A percentile compares a stretch with the other conserved stretches of the same genome.
phyloP scores from a whole-genome alignment of 2,113 vertebrate genomes.

The Corythaeola cristata region DNA sequence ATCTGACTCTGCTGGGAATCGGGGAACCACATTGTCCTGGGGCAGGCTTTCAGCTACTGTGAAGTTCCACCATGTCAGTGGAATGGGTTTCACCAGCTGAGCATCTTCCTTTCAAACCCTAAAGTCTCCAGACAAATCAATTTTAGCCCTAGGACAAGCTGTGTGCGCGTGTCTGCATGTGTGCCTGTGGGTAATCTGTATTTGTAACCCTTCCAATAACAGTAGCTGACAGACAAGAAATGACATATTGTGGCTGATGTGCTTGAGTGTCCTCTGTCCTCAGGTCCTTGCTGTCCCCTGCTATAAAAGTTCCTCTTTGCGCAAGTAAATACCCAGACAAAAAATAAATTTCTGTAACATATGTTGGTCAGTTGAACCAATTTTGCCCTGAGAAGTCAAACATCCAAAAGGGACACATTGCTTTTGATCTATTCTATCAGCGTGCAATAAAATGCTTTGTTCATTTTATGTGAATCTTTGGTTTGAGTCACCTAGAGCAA shows the following conservation, averaged over 20 bases:
- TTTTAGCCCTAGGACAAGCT: not conserved
- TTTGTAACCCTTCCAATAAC: not conserved
- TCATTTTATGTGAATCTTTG: not conserved
- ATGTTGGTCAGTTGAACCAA: not conserved
- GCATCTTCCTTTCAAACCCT: not conserved
- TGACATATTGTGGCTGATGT: accelerated
- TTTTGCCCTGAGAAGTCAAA: not conserved
- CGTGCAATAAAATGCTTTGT: not conserved
- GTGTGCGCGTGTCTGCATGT: not conserved
- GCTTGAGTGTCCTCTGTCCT: not conserved
- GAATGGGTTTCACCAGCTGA: not conserved
- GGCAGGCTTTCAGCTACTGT: not conserved
- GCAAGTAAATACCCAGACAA: not conserved
- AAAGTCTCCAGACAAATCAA: not conserved
- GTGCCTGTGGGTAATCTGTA: not conserved
- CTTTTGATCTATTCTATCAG: not conserved
- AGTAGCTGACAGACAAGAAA: not conserved
- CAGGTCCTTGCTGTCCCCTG: not conserved
- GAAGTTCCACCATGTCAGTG: not conserved
- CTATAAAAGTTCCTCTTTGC: not conserved
- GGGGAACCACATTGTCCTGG: not conserved
- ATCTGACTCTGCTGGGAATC: not conserved
- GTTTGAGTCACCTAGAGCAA: not conserved
- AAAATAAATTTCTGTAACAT: not conserved
- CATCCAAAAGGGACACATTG: not conserved